Percentiles rank a stretch among this genome's conserved stretches.
These are phyloP conservation scores for Scaptomyza polygonia DNA, from an alignment of 2,888 invertebrate genomes.

Conservation along the genomic window DNA sequence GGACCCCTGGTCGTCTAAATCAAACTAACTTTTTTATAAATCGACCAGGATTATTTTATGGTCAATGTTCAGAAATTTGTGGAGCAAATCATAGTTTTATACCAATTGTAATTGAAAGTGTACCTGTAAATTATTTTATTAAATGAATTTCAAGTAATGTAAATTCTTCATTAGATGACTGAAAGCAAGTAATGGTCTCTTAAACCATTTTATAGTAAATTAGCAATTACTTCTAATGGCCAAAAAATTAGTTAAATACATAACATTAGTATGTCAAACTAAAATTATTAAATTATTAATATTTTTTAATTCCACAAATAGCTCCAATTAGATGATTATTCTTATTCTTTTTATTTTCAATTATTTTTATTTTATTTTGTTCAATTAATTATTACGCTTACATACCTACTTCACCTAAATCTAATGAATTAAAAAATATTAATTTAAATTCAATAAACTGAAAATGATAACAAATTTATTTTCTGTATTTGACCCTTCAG, in stretches of 20 bases:
- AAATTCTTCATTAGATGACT: too few species aligned
- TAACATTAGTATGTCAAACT: conserved; percentile 89
- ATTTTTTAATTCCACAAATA: conserved; percentile 90
- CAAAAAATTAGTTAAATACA: conserved; percentile 85
- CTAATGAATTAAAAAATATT: conserved; percentile 80
- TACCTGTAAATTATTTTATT: conserved; percentile 85
- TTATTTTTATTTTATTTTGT: conserved; percentile 84
- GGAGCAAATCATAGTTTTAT: conserved; percentile 92
- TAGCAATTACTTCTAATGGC: conserved; percentile 88
- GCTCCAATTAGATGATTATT: conserved; percentile 86
- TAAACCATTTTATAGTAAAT: conserved; percentile 88
- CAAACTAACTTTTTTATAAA: conserved; percentile 87
- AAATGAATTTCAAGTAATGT: too few species aligned
- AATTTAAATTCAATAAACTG: conserved; percentile 81
- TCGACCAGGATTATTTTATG: too few species aligned
- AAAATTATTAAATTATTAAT: conserved; percentile 86
- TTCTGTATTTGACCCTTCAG: conserved; percentile 87
- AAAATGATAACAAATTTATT: conserved; percentile 58
- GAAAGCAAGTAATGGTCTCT: conserved; percentile 86
- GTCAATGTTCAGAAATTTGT: conserved; percentile 90
- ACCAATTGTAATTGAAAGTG: conserved; percentile 89
- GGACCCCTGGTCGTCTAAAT: conserved; percentile 88
- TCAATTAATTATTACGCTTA: conserved; percentile 86
- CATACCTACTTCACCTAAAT: conserved; percentile 77
- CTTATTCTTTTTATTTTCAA: conserved; percentile 80